Base-by-base conservation (phyloP, 2,888 invertebrate genomes). In the Piscicola geometra region DNA sequence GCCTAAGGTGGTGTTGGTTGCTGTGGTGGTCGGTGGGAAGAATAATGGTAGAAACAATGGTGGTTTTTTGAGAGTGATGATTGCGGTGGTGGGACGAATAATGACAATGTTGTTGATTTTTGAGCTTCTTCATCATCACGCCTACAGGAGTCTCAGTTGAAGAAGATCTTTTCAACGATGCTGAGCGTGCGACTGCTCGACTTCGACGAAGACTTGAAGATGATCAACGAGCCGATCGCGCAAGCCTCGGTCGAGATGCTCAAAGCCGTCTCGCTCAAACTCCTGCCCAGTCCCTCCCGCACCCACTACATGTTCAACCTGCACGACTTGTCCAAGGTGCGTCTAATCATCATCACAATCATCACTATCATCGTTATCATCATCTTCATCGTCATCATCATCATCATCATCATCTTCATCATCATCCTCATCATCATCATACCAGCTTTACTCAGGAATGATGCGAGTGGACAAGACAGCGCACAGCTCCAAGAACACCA, bases 151-250 rank as follows among this genome's bases (percentile, higher is more conserved):
- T 83, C 83, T 1, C 85, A 92, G 82, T 91, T 93, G 77, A 85
- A 85, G 80, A 81, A 86, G 72, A 86, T 86, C 75, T 94, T 92
- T 83, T 91, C 92, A 67, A 91, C 91, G 28, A 92, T 94, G 91
- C 87, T 94, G 75, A 87, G 87, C 68, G 93, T 93, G 85, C 93
- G 93, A 79, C 83, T 93, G 74, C 84, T 87, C 76, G 90, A 90
- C 74, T 93, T 93, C 83, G 90, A 91, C 78, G 90, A 91, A 83
- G 92, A 93, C 82, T 90, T 93, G 33, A 92, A 91, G 83, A 84
- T 84, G 0, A 83, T 86, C 2, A 85, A 84, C 1, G 85, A 86
- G 77, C 80, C 84, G 67, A 82, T 86, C 80, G 90, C 85, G 0
- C 82, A 84, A 79, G 86, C 86, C 1, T 86, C 86, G 52, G 83